phyloP scores from a whole-genome alignment of 2,888 invertebrate genomes.

The Drosophila heteroneura region DNA sequence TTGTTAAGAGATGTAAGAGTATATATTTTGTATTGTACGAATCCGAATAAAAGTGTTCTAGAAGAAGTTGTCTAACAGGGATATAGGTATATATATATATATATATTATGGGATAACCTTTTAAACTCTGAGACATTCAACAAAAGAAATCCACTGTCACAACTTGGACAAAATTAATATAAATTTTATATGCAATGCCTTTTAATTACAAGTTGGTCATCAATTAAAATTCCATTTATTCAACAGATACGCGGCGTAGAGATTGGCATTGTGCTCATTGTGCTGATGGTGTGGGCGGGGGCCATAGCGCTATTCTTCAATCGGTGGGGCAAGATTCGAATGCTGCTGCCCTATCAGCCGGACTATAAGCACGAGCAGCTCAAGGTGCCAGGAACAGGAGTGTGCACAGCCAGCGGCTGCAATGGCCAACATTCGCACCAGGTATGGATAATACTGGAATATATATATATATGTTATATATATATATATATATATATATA shows the following conservation, averaged over 20 bases:
- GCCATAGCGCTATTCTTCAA: slow-evolving; percentile 95
- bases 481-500: not conserved
- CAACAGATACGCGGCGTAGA: slow-evolving; percentile 94
- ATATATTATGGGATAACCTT: not conserved
- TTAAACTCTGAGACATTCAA: not conserved
- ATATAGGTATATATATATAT: not conserved
- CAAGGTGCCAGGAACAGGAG: slow-evolving; percentile 91
- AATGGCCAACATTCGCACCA: slow-evolving; percentile 87
- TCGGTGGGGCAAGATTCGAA: slow-evolving; percentile 95
- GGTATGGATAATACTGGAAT: slow-evolving; percentile 71
- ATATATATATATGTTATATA: not conserved
- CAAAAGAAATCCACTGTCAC: not conserved
- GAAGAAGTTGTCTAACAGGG: not conserved
- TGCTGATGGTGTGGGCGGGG: slow-evolving; percentile 93
- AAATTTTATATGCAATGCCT: not conserved
- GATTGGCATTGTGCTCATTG: slow-evolving; percentile 94
- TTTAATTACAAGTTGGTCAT: not conserved
- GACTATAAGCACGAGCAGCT: slow-evolving; percentile 95
- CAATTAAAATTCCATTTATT: not conserved
- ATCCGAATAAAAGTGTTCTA: not conserved
- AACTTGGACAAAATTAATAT: not conserved
- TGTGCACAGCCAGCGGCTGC: slow-evolving; percentile 88
- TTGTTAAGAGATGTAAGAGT: not conserved
- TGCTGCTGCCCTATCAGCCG: slow-evolving; percentile 96
- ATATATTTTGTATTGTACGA: not conserved